These are phyloP conservation scores for Varecia variegata DNA, from an alignment of 2,797 vertebrate species.

Conservation along the genomic window DNA sequence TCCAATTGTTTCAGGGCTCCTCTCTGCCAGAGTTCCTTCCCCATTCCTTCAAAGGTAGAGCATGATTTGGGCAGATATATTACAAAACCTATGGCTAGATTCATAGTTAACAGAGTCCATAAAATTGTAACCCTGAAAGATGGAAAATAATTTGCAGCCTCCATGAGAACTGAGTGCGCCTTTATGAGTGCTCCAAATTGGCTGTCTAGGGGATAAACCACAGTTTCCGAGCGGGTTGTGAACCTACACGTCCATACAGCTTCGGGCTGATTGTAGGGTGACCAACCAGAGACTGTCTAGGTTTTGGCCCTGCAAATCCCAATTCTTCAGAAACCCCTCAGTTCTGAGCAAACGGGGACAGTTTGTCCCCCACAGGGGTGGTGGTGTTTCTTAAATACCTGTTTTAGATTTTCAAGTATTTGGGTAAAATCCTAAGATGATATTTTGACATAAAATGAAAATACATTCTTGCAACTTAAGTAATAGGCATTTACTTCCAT, in stretches of 20 bases:
- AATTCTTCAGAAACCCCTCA: not conserved
- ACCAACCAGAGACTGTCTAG: not conserved
- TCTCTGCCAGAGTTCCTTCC: not conserved
- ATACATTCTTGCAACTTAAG: not conserved
- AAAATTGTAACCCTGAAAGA: not conserved
- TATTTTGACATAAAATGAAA: constrained; percentile 24
- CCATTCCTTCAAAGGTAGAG: not conserved
- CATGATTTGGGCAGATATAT: not conserved
- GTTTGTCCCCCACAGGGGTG: too few species aligned
- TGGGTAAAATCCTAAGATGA: not conserved
- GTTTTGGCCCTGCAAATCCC: not conserved
- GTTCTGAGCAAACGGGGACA: not conserved
- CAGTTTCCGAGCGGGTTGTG: not conserved
- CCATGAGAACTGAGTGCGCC: not conserved
- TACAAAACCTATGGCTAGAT: not conserved
- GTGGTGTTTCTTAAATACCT: not conserved
- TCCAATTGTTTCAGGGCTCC: not conserved
- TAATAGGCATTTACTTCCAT: not conserved
- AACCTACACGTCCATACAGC: not conserved
- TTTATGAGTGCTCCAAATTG: not conserved
- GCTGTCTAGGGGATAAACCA: not conserved
- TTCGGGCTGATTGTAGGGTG: not conserved
- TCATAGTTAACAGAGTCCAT: not conserved
- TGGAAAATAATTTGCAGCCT: not conserved
- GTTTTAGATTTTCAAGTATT: not conserved